Percentiles rank a stretch among this genome's conserved stretches.
These are phyloP conservation scores for Pterois miles DNA, from an alignment of 2,797 vertebrate genomes.

Conservation along the genomic window DNA sequence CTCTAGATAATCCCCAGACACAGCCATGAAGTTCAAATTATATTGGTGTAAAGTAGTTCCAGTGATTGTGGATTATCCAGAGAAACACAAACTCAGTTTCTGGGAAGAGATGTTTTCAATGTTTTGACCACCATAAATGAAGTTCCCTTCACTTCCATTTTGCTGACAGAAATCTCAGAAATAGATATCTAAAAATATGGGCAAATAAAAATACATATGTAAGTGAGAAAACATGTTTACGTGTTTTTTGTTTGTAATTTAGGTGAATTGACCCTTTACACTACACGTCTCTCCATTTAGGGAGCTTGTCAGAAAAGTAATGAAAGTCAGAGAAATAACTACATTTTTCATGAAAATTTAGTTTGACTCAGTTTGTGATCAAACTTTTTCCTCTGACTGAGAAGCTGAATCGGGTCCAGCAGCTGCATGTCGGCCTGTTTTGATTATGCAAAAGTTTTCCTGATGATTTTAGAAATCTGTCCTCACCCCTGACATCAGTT, in stretches of 20 bases:
- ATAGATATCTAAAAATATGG: background rate
- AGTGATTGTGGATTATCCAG: background rate
- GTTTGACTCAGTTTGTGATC: background rate
- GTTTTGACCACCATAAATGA: background rate
- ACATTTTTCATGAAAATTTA: background rate
- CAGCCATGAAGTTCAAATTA: background rate
- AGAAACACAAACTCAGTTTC: background rate
- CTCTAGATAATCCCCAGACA: background rate
- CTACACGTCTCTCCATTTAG: background rate
- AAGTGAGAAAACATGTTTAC: background rate
- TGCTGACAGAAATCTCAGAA: background rate
- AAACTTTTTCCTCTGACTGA: background rate
- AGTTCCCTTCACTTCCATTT: background rate
- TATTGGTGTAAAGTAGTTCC: background rate
- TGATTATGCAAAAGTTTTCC: constrained; percentile 7
- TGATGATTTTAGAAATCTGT: constrained; percentile 17
- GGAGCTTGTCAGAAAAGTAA: background rate
- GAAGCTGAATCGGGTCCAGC: background rate
- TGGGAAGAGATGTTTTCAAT: background rate
- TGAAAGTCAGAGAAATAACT: background rate
- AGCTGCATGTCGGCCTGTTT: constrained; percentile 4
- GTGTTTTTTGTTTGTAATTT: background rate
- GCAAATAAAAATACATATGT: background rate
- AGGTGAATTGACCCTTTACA: background rate
- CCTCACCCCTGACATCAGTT: constrained; percentile 25